These are phyloP conservation scores for Trachelus stipa DNA, from an alignment of 2,888 invertebrate species.

Conservation along the genomic window DNA sequence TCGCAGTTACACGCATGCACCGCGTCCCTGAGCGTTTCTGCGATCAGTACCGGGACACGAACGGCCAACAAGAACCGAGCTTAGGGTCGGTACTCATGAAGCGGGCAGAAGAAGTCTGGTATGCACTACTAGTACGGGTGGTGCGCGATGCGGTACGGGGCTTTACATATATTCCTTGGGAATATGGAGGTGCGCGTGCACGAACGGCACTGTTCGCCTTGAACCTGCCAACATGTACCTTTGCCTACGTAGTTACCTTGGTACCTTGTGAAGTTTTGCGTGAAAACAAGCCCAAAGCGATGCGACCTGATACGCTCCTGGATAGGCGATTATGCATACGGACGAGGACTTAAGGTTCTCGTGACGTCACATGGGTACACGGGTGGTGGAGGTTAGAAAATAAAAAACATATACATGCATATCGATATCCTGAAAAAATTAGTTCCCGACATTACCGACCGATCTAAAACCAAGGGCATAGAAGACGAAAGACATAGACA, in stretches of 20 bases:
- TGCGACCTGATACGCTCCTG: conserved; percentile 45
- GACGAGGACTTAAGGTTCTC: neutral
- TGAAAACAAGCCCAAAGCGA: conserved; percentile 47
- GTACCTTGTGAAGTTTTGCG: conserved; percentile 37
- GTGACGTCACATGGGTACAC: neutral
- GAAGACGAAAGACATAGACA: neutral
- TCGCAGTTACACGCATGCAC: neutral
- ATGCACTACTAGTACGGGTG: neutral
- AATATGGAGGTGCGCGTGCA: conserved; percentile 8
- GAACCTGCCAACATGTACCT: conserved; percentile 36
- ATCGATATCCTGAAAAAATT: neutral
- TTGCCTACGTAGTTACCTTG: conserved; percentile 14
- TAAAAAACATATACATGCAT: too few relatives aligned
- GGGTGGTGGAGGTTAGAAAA: too few relatives aligned
- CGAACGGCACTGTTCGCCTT: conserved; percentile 34
- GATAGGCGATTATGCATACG: conserved; percentile 20
- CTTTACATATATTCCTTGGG: conserved; percentile 15
- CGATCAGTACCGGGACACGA: neutral
- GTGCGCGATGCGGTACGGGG: conserved; percentile 14
- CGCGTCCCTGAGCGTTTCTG: neutral
- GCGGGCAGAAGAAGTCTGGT: neutral
- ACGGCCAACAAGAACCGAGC: neutral
- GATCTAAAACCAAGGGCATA: neutral
- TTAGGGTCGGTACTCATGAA: neutral
- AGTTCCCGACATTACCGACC: neutral